Evolutionary conservation across 1,140 invertebrate genomes (phyloP).

Genomic region (Pseudomyrmex flavicornis): DNA sequence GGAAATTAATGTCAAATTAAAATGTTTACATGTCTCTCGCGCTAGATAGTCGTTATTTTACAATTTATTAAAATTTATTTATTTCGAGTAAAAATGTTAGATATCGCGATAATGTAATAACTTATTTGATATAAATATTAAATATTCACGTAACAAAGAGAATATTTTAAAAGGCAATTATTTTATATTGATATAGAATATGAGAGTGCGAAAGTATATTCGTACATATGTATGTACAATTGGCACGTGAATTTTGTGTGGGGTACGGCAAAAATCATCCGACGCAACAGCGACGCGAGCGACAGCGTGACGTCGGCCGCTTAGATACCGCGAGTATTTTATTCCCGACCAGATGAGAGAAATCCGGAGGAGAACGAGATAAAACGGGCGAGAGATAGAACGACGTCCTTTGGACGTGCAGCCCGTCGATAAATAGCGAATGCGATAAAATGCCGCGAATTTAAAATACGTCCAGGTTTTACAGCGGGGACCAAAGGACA

Average conservation of each 20-base stretch:
- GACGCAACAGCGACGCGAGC: conserved; percentile 54
- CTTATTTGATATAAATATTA: not conserved
- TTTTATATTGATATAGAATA: not conserved
- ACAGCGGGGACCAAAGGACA: conserved; percentile 76
- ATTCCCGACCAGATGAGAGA: conserved; percentile 52
- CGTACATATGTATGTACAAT: not conserved
- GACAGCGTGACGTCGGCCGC: conserved; percentile 51
- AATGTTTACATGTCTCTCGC: not conserved
- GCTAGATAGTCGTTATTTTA: not conserved
- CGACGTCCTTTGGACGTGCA: conserved; percentile 74
- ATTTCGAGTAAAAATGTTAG: not conserved
- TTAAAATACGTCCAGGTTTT: conserved; percentile 76
- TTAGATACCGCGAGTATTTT: conserved; percentile 63
- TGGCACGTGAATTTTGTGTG: not conserved
- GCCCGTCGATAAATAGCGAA: conserved; percentile 75
- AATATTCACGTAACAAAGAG: too few species aligned
- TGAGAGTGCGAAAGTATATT: not conserved
- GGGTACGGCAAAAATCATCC: conserved; percentile 61
- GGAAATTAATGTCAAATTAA: not conserved
- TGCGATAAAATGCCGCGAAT: conserved; percentile 77
- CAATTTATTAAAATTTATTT: not conserved
- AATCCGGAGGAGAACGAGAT: conserved; percentile 49
- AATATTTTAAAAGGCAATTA: conserved; percentile 7
- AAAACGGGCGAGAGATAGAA: conserved; percentile 58
- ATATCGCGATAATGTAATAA: not conserved